Evolutionary conservation across 2,797 vertebrate genomes (phyloP).

Genomic region (Chelidonichthys spinosus): DNA sequence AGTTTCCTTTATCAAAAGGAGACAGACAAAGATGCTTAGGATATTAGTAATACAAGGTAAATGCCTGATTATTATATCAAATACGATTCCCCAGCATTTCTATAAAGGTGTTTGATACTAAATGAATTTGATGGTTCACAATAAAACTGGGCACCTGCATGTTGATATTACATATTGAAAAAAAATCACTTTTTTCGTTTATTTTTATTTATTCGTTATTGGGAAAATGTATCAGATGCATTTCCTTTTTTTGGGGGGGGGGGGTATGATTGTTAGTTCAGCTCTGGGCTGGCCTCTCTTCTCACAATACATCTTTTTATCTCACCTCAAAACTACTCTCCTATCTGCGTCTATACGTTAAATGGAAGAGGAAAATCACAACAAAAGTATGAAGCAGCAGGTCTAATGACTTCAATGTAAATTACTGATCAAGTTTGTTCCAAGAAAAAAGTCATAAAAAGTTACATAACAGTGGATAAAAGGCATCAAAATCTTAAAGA

Average conservation of each 20-base stretch:
- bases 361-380: neutral
- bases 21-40: too few species aligned
- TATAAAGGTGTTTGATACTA: neutral
- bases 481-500: neutral
- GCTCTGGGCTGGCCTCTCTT: neutral
- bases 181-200: too few species aligned
- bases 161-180: too few species aligned
- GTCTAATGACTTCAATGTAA: neutral
- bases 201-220: too few species aligned
- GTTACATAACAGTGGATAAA: too few species aligned
- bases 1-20: neutral
- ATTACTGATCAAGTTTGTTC: neutral
- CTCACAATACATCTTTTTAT: neutral
- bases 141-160: neutral
- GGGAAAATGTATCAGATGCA: too few species aligned
- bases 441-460: neutral
- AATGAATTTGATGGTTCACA: neutral
- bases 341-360: neutral
- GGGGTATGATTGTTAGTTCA: too few species aligned
- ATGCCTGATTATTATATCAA: neutral
- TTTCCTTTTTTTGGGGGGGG: too few species aligned
- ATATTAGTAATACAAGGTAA: too few species aligned
- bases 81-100: too few species aligned
- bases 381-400: neutral
- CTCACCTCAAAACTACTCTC: neutral